Percentiles rank a stretch among this genome's conserved stretches.
phyloP scores from a whole-genome alignment of 2,888 invertebrate genomes.

The Chrysotoxum bicinctum region DNA sequence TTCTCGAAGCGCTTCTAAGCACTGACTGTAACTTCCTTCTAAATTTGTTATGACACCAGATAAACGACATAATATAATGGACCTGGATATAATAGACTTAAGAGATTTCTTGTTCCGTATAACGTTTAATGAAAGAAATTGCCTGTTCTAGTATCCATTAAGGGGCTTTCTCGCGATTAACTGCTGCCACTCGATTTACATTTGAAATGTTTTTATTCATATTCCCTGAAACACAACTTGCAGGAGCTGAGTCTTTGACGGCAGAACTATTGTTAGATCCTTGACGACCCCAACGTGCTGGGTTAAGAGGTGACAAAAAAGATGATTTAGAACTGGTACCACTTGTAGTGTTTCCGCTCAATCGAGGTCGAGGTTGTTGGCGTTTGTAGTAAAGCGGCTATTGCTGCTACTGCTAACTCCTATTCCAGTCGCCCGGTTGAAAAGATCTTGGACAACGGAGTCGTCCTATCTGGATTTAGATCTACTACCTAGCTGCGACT shows the following conservation, averaged over 20 bases:
- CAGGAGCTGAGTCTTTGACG: constrained; percentile 78
- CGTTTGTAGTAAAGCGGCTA: constrained; percentile 80
- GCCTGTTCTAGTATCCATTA: constrained; percentile 96
- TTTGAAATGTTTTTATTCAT: constrained; percentile 81
- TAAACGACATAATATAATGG: constrained; percentile 91
- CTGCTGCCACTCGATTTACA: constrained; percentile 86
- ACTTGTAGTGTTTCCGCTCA: constrained; percentile 79
- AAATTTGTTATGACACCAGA: constrained; percentile 90
- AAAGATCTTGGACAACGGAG: constrained; percentile 84
- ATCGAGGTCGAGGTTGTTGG: constrained; percentile 79
- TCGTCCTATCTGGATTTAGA: constrained; percentile 81
- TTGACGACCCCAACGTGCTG: constrained; percentile 95
- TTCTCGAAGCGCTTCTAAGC: constrained; percentile 88
- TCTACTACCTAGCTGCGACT: constrained; percentile 80
- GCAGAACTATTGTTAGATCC: constrained; percentile 79
- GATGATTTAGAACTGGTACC: constrained; percentile 88
- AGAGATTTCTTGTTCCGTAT: constrained; percentile 83
- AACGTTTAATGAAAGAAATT: constrained; percentile 85
- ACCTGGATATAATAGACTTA: constrained; percentile 82
- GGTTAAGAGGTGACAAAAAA: constrained; percentile 96
- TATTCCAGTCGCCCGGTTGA: constrained; percentile 80
- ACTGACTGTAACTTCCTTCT: constrained; percentile 84
- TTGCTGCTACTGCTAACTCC: constrained; percentile 75
- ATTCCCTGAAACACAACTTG: constrained; percentile 75
- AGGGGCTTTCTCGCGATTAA: constrained; percentile 92